A percentile compares a stretch with the other conserved stretches of the same genome.
Conservation (phyloP, 2,113 vertebrate genomes). For the Tylochromis polylepis region DNA sequence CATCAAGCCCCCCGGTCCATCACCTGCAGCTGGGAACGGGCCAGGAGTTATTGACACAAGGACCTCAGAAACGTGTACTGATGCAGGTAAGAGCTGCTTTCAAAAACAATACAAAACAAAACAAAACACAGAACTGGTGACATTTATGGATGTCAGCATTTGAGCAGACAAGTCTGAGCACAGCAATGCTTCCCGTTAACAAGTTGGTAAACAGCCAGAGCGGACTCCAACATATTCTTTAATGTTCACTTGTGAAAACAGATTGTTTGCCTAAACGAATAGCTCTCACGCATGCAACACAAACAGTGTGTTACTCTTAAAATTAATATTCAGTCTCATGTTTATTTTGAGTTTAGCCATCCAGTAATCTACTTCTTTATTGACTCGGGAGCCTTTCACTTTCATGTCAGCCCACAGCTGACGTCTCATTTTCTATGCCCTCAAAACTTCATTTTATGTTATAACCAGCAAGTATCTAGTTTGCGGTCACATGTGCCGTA, state of each 20-base stretch:
- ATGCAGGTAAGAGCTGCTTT: constrained; percentile 45
- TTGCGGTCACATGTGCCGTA: background rate
- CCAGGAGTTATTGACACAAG: background rate
- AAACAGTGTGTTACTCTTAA: background rate
- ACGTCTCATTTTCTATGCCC: background rate
- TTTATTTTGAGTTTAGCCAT: background rate
- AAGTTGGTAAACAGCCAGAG: background rate
- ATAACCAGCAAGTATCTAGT: background rate
- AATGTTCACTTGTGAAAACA: background rate
- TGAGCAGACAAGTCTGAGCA: constrained; percentile 2
- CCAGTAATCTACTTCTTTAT: background rate
- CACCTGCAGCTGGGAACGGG: background rate
- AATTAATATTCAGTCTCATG: background rate
- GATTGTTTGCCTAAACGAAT: background rate
- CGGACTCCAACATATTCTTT: background rate
- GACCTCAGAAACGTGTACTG: background rate
- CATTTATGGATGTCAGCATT: background rate
- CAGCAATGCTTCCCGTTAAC: background rate
- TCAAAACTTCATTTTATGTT: background rate
- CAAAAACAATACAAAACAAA: no score
- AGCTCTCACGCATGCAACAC: background rate
- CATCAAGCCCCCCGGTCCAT: constrained; percentile 18
- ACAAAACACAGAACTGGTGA: background rate
- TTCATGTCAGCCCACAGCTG: background rate
- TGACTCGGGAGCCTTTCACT: background rate